phyloP scores from a whole-genome alignment of 2,113 vertebrate genomes.

The Cavia porcellus region DNA sequence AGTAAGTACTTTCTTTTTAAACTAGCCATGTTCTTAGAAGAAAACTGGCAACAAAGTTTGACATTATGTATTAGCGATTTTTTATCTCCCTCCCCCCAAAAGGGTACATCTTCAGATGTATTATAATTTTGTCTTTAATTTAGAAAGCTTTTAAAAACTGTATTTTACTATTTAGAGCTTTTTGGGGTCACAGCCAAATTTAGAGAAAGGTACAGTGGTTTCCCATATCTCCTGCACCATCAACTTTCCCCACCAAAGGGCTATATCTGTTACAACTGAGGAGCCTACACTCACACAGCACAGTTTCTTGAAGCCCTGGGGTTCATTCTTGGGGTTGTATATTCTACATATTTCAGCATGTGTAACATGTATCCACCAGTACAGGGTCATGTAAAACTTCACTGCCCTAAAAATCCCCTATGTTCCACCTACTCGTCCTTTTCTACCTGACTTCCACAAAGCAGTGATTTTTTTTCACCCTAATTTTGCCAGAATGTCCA shows the following conservation, averaged over 20 bases:
- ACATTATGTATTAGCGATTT: neutral
- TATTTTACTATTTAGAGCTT: neutral
- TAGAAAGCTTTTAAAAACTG: neutral
- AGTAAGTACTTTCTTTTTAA: constrained; percentile 30
- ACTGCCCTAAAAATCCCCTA: neutral
- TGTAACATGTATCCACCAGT: neutral
- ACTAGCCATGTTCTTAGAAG: neutral
- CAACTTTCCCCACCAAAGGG: neutral
- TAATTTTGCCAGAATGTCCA: neutral
- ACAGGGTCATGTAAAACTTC: neutral
- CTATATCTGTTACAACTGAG: neutral
- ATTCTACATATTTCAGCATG: neutral
- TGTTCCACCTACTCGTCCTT: neutral
- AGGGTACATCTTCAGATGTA: neutral
- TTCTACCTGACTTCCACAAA: neutral
- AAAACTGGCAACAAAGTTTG: constrained; percentile 11
- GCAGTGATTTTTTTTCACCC: neutral
- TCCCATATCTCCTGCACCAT: too few relatives aligned
- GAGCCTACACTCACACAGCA: neutral
- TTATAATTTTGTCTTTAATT: neutral
- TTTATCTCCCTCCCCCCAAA: neutral
- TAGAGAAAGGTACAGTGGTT: neutral
- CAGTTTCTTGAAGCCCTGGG: neutral
- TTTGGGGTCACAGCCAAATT: neutral
- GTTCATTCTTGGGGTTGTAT: neutral